Conservation (phyloP, 2,113 vertebrate genomes). For the Xenopus tropicalis region UCB_Xtro_10.0 CM004444.2:29322001-29322500, state of each 20-base stretch:
- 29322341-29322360: slow-evolving; percentile 57
- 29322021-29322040: slow-evolving; percentile 98
- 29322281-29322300: slow-evolving; percentile 46
- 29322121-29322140: slow-evolving; percentile 63
- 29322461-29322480: slow-evolving; percentile 8
- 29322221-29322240: background rate
- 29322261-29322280: slow-evolving; percentile 25
- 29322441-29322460: slow-evolving; percentile 43
- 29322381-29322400: slow-evolving; percentile 30
- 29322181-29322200: slow-evolving; percentile 20
- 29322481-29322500: slow-evolving; percentile 48
- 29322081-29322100: slow-evolving; percentile 36
- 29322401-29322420: slow-evolving; percentile 20
- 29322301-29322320: slow-evolving; percentile 36
- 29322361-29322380: slow-evolving; percentile 42
- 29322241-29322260: slow-evolving; percentile 39
- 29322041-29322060: slow-evolving; percentile 98
- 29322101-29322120: slow-evolving; percentile 61
- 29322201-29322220: slow-evolving; percentile 27
- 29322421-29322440: background rate
- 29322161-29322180: slow-evolving; percentile 50
- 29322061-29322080: slow-evolving; percentile 83
- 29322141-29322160: slow-evolving; percentile 50
- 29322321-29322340: slow-evolving; percentile 47
- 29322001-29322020: slow-evolving; percentile 96